Conservation (phyloP, 2,888 invertebrate species). For the Digitonthophagus gazella region DNA sequence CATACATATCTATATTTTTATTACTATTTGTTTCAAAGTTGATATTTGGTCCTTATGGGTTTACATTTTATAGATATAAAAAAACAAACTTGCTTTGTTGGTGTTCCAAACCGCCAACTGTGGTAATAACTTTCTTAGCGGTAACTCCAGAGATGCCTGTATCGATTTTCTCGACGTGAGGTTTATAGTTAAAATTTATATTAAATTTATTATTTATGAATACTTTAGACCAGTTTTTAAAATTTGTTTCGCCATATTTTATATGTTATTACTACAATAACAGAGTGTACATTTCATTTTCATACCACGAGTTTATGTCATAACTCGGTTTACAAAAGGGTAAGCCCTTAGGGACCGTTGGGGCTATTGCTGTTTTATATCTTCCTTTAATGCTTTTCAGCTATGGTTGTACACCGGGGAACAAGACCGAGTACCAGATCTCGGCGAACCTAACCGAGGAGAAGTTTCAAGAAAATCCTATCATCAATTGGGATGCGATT, state of each 20-base stretch:
- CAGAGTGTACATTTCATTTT: no score
- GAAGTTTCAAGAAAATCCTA: conserved; percentile 88
- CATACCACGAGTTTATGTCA: background rate
- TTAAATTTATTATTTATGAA: background rate
- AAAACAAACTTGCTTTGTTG: background rate
- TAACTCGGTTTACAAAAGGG: background rate
- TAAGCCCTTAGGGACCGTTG: background rate
- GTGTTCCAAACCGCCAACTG: background rate
- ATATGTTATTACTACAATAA: no score
- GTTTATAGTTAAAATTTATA: background rate
- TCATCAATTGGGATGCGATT: conserved; percentile 95
- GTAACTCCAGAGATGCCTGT: no score
- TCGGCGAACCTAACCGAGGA: conserved; percentile 87
- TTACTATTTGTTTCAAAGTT: no score
- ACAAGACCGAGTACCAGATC: conserved; percentile 79
- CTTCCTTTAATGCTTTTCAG: conserved; percentile 54
- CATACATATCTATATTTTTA: no score
- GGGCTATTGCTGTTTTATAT: background rate
- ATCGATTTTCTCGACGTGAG: background rate
- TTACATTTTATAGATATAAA: background rate
- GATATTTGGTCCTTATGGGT: background rate
- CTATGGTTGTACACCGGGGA: conserved; percentile 78
- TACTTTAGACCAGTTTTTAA: background rate
- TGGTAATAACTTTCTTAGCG: background rate
- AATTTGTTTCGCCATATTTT: no score